These are phyloP conservation scores for Epicampocera succincta DNA, from an alignment of 2,888 invertebrate genomes.

Conservation along the genomic window DNA sequence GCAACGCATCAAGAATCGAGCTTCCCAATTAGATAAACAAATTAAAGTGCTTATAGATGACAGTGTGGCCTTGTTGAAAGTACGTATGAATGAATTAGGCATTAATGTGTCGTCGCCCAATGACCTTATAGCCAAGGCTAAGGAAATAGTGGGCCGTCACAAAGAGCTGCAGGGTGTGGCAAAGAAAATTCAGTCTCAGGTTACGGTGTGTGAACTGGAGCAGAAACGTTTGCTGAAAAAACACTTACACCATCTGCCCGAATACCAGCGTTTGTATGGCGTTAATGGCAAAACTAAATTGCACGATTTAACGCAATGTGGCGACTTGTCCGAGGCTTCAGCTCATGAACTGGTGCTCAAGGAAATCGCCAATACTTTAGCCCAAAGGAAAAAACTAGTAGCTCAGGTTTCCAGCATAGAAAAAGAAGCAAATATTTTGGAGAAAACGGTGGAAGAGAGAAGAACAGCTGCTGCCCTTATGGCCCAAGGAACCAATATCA, in stretches of 20 bases:
- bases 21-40: conserved; percentile 95
- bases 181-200: conserved; percentile 92
- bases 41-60: conserved; percentile 95
- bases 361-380: conserved; percentile 92
- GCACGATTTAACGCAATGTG: conserved; percentile 75
- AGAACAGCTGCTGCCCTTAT: conserved; percentile 81
- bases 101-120: conserved; percentile 93
- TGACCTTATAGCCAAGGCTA: conserved; percentile 92
- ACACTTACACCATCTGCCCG: conserved; percentile 89
- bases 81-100: conserved; percentile 94
- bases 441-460: conserved; percentile 87
- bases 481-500: conserved; percentile 80
- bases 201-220: conserved; percentile 86
- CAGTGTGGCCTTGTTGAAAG: conserved; percentile 93
- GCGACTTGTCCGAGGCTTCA: conserved; percentile 85
- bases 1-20: conserved; percentile 90
- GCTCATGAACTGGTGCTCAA: conserved; percentile 92
- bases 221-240: conserved; percentile 88
- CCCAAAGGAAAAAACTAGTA: conserved; percentile 92
- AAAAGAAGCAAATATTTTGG: conserved; percentile 88
- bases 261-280: conserved; percentile 80
- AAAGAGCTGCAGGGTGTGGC: conserved; percentile 95
- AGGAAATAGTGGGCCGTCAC: conserved; percentile 95
- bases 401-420: conserved; percentile 91
- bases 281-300: conserved; percentile 77